These are phyloP conservation scores for Apodemia zela DNA, from an alignment of 2,888 invertebrate genomes.

Conservation along the genomic window DNA sequence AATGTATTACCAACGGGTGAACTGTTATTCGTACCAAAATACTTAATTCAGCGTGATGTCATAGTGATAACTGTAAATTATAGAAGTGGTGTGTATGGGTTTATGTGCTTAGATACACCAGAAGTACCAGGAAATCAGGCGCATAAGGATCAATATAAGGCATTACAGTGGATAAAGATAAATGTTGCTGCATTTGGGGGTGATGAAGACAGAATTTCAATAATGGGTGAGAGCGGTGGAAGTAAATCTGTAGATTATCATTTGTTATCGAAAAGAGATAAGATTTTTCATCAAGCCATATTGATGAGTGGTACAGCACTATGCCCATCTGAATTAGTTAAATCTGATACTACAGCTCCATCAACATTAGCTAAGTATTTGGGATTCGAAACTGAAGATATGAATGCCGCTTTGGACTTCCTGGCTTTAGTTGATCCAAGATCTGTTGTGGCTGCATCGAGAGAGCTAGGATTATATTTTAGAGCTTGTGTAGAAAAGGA, in stretches of 20 bases:
- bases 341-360: constrained; percentile 41
- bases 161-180: constrained; percentile 47
- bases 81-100: constrained; percentile 58
- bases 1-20: constrained; percentile 30
- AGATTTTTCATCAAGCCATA: constrained; percentile 47
- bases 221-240: constrained; percentile 57
- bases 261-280: constrained; percentile 41
- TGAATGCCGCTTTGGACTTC: constrained; percentile 40
- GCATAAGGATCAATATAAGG: constrained; percentile 52
- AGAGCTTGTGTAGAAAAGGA: too few species aligned
- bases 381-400: constrained; percentile 37
- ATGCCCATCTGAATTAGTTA: constrained; percentile 38
- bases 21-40: constrained; percentile 43
- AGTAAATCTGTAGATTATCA: constrained; percentile 52
- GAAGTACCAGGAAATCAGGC: constrained; percentile 57
- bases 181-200: constrained; percentile 58
- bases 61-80: constrained; percentile 51
- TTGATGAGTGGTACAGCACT: constrained; percentile 49
- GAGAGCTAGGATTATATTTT: too few species aligned
- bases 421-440: constrained; percentile 41
- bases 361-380: constrained; percentile 43
- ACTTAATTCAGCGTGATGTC: constrained; percentile 46
- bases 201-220: constrained; percentile 45
- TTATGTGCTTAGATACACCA: constrained; percentile 52
- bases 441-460: constrained; percentile 38